These are phyloP conservation scores for Telenomus remus DNA, from an alignment of 1,140 invertebrate species.

Conservation along the genomic window DNA sequence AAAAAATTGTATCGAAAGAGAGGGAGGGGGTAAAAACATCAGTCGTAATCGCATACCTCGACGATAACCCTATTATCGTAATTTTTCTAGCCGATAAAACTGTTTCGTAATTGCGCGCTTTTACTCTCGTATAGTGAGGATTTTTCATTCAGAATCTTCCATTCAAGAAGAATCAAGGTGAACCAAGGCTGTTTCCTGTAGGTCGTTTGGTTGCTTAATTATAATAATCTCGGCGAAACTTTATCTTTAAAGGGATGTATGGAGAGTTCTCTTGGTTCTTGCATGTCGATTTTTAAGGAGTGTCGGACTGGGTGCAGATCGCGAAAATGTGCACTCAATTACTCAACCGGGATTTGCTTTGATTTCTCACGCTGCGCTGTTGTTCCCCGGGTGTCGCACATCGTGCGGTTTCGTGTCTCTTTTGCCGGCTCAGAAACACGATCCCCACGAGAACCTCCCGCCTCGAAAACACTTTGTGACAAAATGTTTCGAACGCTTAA, in stretches of 20 bases:
- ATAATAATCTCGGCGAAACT: no score
- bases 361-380: slow-evolving; percentile 63
- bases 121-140: slow-evolving; percentile 22
- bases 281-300: neutral
- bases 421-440: slow-evolving; percentile 65
- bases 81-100: slow-evolving; percentile 27
- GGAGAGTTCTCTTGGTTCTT: neutral
- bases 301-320: neutral
- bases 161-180: slow-evolving; percentile 2
- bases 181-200: neutral
- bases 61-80: slow-evolving; percentile 43
- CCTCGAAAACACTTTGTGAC: slow-evolving; percentile 52
- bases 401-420: slow-evolving; percentile 65
- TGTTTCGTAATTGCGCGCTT: slow-evolving; percentile 39
- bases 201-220: neutral
- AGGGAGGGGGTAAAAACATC: slow-evolving; percentile 13
- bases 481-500: slow-evolving; percentile 24
- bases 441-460: slow-evolving; percentile 62
- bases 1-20: slow-evolving; percentile 22
- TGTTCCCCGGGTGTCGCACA: slow-evolving; percentile 50
- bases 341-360: slow-evolving; percentile 22
- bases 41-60: slow-evolving; percentile 25
- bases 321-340: slow-evolving; percentile 27
- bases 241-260: neutral
- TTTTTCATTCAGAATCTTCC: slow-evolving; percentile 25